Evolutionary conservation across 2,888 invertebrate genomes (phyloP).

Genomic region (Luffia ferchaultella): DNA sequence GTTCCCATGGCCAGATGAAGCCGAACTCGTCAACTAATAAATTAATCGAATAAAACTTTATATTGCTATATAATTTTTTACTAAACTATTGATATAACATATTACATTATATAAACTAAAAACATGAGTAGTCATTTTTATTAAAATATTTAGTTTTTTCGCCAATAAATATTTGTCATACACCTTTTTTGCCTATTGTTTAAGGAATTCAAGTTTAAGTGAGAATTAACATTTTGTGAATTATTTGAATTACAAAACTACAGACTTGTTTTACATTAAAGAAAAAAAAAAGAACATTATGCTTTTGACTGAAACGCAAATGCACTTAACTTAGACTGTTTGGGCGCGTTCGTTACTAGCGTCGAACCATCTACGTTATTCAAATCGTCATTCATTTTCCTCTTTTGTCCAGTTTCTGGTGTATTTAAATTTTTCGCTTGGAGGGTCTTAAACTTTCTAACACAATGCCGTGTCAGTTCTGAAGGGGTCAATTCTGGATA

Average conservation of each 20-base stretch:
- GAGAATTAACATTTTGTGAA: too few relatives aligned
- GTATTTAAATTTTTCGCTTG: constrained; percentile 24
- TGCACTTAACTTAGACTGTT: constrained; percentile 57
- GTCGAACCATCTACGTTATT: constrained; percentile 22
- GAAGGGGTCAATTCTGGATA: constrained; percentile 58
- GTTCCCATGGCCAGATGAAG: constrained; percentile 60
- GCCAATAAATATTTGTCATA: too few relatives aligned
- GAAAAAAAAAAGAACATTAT: constrained; percentile 3
- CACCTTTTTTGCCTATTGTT: too few relatives aligned
- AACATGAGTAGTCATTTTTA: too few relatives aligned
- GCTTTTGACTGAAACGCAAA: constrained; percentile 46
- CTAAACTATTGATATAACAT: too few relatives aligned
- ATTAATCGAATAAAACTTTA: not conserved
- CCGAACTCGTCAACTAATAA: constrained; percentile 40
- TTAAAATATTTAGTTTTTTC: too few relatives aligned
- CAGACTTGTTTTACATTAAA: too few relatives aligned
- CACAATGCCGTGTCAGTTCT: constrained; percentile 65
- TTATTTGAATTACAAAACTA: too few relatives aligned
- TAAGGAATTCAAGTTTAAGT: too few relatives aligned
- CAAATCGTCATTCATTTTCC: constrained; percentile 38
- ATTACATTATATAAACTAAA: too few relatives aligned
- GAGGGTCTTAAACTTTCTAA: constrained; percentile 54
- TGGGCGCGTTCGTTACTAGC: constrained; percentile 33
- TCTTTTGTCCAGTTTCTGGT: constrained; percentile 31
- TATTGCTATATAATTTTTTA: not conserved